These are phyloP conservation scores for Mirounga angustirostris DNA, from an alignment of 2,113 vertebrate species.

Conservation along the genomic window DNA sequence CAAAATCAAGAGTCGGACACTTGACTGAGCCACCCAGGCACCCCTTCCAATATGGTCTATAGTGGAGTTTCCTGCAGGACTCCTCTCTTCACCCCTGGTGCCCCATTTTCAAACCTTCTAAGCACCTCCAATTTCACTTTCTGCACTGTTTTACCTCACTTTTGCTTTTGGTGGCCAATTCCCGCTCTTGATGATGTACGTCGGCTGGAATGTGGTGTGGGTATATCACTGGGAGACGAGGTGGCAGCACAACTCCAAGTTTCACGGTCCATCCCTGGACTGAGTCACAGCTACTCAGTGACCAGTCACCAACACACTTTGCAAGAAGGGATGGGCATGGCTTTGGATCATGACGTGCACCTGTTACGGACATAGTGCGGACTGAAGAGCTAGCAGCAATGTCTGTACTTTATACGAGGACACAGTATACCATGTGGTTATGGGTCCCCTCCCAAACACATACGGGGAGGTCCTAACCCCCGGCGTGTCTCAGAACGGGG, in stretches of 20 bases:
- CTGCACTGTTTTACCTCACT: not conserved
- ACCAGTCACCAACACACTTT: not conserved
- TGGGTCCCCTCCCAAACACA: not conserved
- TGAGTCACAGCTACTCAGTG: not conserved
- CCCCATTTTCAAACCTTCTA: not conserved
- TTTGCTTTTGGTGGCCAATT: not conserved
- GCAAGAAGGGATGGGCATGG: not conserved
- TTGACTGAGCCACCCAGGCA: not conserved
- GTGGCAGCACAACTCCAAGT: too few species aligned
- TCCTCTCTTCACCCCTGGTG: not conserved
- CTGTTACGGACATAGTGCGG: not conserved
- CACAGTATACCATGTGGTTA: not conserved
- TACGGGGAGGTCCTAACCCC: not conserved
- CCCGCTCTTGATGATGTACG: not conserved
- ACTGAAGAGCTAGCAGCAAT: not conserved
- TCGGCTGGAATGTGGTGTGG: not conserved
- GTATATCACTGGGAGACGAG: not conserved
- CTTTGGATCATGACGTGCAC: not conserved
- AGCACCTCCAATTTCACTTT: not conserved
- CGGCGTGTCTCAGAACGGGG: not conserved
- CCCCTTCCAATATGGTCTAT: not conserved
- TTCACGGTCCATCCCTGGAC: not conserved
- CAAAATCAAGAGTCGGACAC: not conserved
- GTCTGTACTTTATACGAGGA: not conserved
- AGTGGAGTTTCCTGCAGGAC: not conserved